Conservation (phyloP, 2,113 vertebrate genomes). For the Prietella phreatophila region DNA sequence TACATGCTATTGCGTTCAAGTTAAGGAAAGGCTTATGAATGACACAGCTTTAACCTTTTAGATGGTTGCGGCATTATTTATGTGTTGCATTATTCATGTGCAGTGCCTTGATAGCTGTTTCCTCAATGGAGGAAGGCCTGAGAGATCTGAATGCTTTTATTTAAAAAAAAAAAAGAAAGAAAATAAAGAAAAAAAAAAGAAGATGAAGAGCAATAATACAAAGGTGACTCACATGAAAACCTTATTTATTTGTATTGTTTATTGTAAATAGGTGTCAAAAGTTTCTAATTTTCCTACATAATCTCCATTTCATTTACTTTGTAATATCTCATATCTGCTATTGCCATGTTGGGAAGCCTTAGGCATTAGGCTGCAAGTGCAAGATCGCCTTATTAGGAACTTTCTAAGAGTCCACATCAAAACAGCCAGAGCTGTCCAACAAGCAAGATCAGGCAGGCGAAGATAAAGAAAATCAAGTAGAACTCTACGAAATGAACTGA, state of each 20-base stretch:
- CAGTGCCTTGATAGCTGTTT: background rate
- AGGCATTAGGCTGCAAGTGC: background rate
- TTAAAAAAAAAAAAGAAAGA: too few species aligned
- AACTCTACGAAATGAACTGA: background rate
- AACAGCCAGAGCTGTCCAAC: too few species aligned
- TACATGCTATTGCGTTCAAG: background rate
- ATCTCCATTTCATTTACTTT: background rate
- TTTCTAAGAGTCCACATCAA: background rate
- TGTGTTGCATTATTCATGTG: conserved; percentile 29
- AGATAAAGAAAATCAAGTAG: background rate
- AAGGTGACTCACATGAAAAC: background rate
- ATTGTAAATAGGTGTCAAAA: background rate
- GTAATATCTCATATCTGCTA: background rate
- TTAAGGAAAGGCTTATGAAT: background rate
- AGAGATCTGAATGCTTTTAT: background rate
- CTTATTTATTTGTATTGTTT: background rate
- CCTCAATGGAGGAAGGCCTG: background rate
- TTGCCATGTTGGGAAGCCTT: background rate
- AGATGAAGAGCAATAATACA: background rate
- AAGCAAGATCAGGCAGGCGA: background rate
- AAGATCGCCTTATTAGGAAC: background rate
- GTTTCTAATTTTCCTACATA: background rate
- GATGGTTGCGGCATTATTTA: conserved; percentile 37
- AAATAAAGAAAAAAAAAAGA: too few species aligned
- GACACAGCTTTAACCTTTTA: conserved; percentile 42